Evolutionary conservation across 2,888 invertebrate genomes (phyloP).

Genomic region (Ormyrus pomaceus): DNA sequence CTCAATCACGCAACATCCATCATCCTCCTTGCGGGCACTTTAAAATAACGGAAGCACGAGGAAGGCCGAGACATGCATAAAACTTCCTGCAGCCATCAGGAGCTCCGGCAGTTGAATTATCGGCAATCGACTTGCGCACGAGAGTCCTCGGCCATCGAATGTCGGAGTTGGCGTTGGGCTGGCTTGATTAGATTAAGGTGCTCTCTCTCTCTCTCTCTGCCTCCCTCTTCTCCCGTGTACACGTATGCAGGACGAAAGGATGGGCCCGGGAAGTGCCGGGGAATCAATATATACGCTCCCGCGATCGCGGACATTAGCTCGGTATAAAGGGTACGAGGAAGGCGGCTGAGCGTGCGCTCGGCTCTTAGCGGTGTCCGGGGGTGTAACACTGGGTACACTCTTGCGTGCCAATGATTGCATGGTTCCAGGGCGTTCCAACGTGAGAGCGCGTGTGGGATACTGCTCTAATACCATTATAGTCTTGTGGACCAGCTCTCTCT

Average conservation of each 20-base stretch:
- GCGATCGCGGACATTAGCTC: conserved; percentile 51
- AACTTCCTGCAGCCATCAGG: neutral
- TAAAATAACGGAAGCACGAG: neutral
- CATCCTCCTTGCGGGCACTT: neutral
- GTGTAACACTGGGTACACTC: conserved; percentile 62
- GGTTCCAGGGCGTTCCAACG: conserved; percentile 65
- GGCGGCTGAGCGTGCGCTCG: conserved; percentile 9
- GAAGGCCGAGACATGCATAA: neutral
- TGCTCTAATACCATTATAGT: conserved; percentile 65
- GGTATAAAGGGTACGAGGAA: neutral
- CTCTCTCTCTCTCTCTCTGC: neutral
- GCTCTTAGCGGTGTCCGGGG: neutral
- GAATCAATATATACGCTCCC: conserved; percentile 58
- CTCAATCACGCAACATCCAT: neutral
- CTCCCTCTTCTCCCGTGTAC: neutral
- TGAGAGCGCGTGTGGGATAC: conserved; percentile 48
- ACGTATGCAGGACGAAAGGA: neutral
- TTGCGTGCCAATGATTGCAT: conserved; percentile 69
- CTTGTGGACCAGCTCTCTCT: conserved; percentile 32
- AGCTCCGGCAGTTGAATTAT: conserved; percentile 9
- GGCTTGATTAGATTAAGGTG: conserved; percentile 49
- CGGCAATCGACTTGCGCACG: conserved; percentile 27
- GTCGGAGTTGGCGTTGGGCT: neutral
- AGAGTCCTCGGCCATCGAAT: neutral
- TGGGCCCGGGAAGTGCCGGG: conserved; percentile 19